phyloP scores from a whole-genome alignment of 2,797 vertebrate species.

The Sebastes minor region DNA sequence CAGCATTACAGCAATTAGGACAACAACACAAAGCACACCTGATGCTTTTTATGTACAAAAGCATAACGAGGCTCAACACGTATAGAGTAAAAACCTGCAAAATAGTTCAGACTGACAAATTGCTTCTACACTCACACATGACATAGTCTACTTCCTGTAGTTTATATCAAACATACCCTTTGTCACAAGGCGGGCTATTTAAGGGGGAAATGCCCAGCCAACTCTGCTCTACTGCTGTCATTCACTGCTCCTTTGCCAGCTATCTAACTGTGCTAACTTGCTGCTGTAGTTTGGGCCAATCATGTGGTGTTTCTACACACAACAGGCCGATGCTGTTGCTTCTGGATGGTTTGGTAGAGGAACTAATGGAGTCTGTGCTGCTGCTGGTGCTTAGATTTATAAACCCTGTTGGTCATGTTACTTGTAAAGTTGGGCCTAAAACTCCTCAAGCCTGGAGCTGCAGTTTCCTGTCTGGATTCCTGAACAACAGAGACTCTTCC shows the following conservation, averaged over 20 bases:
- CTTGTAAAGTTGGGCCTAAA: not conserved
- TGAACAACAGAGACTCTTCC: not conserved
- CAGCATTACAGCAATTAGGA: too few species aligned
- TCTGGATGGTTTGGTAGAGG: not conserved
- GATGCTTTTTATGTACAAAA: too few species aligned
- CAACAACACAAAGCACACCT: too few species aligned
- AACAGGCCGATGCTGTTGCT: not conserved
- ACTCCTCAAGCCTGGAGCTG: not conserved
- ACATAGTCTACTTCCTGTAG: not conserved
- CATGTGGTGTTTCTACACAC: not conserved
- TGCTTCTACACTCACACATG: not conserved
- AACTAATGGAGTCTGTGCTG: not conserved
- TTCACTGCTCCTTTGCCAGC: not conserved
- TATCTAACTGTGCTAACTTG: not conserved
- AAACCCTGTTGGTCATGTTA: not conserved
- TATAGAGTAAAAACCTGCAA: too few species aligned
- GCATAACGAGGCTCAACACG: too few species aligned
- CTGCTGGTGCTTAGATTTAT: not conserved
- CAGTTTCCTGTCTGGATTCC: not conserved
- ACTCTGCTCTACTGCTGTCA: not conserved
- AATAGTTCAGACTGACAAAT: not conserved
- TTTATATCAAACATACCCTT: not conserved
- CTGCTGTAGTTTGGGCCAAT: not conserved
- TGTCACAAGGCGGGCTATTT: not conserved
- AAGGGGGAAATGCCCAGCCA: rapidly evolving